Evolutionary conservation across 2,888 invertebrate genomes (phyloP).

Genomic region (Amphipyra berbera): DNA sequence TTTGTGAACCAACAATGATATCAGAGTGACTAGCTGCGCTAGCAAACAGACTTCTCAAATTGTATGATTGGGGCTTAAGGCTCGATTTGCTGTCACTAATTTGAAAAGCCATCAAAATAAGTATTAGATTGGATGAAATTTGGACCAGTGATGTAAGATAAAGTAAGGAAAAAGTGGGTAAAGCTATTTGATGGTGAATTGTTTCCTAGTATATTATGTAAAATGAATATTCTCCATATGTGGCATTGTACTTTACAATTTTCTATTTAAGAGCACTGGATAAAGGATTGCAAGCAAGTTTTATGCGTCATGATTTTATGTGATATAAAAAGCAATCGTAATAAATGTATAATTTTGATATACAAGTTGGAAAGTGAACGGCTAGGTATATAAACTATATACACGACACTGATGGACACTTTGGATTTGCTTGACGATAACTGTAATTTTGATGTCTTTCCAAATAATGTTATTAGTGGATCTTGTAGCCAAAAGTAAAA

Average conservation of each 20-base stretch:
- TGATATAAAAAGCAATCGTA: slow-evolving; percentile 59
- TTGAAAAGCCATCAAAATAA: slow-evolving; percentile 65
- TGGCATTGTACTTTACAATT: slow-evolving; percentile 54
- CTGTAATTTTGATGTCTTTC: slow-evolving; percentile 62
- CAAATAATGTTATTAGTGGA: slow-evolving; percentile 55
- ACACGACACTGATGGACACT: slow-evolving; percentile 44
- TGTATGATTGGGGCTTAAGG: slow-evolving; percentile 71
- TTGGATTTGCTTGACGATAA: slow-evolving; percentile 39
- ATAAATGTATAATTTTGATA: slow-evolving; percentile 57
- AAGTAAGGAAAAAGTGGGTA: slow-evolving; percentile 57
- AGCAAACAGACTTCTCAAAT: slow-evolving; percentile 65
- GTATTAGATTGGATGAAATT: slow-evolving; percentile 54
- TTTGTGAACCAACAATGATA: slow-evolving; percentile 51
- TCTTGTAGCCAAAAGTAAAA: slow-evolving; percentile 53
- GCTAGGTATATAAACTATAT: slow-evolving; percentile 42
- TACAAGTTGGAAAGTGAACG: slow-evolving; percentile 48
- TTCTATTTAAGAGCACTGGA: slow-evolving; percentile 52
- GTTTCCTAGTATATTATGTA: slow-evolving; percentile 55
- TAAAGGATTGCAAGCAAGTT: slow-evolving; percentile 46
- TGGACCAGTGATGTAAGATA: slow-evolving; percentile 56
- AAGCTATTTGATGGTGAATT: slow-evolving; percentile 54
- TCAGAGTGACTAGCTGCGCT: slow-evolving; percentile 27
- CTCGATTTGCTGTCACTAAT: slow-evolving; percentile 61
- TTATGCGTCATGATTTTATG: slow-evolving; percentile 60
- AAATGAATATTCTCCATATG: slow-evolving; percentile 57